Evolutionary conservation across 1,140 invertebrate genomes (phyloP), one percentile per base, ranked within the genome.

Genomic region (Papilio aristodemus): DNA sequence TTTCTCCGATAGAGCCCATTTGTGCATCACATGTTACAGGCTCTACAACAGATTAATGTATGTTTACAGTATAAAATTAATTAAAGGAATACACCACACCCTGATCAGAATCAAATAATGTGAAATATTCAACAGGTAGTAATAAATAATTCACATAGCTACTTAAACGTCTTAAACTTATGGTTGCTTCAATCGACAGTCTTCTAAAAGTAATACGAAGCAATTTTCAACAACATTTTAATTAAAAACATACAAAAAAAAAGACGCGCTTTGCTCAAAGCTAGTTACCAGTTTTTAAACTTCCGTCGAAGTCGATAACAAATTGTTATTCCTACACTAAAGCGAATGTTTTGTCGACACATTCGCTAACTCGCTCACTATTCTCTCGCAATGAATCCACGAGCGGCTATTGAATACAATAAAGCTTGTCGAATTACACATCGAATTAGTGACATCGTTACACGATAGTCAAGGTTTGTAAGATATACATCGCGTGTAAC

Each of bases 331-430:
- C 63, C 39, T 66, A 64, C 38, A 41, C 38, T 36, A 46, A 46
- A 32, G 63, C 63, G 22, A 46, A 46, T 66, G 63, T 66, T 66
- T 66, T 66, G 63, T 46, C 63, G 63, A 66, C 62, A 46, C 63
- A 27, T 66, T 66, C n/a, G 58, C 58, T 60, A 60, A 60, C 63
- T 46, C 63, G 63, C 10, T 46, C 63, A 46, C 63, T 60, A 60
- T 60, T 60, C 58, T 60, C 63, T n/a, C 63, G 63, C 41, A 36
- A 60, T 60, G 27, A 63, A 66, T 66, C 39, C 63, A 66, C 63
- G 41, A 66, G 41, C 63, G 63, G 11, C 63, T 46, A 66, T 66
- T 66, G 63, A 66, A 66, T 66, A 66, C 63, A 66, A 66, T 66
- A 66, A 66, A 25, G 38, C 62, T 27, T 43, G 62, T 64, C 62